Base-by-base conservation (phyloP, 2,888 invertebrate species). In the Eumerus sabulonum region DNA sequence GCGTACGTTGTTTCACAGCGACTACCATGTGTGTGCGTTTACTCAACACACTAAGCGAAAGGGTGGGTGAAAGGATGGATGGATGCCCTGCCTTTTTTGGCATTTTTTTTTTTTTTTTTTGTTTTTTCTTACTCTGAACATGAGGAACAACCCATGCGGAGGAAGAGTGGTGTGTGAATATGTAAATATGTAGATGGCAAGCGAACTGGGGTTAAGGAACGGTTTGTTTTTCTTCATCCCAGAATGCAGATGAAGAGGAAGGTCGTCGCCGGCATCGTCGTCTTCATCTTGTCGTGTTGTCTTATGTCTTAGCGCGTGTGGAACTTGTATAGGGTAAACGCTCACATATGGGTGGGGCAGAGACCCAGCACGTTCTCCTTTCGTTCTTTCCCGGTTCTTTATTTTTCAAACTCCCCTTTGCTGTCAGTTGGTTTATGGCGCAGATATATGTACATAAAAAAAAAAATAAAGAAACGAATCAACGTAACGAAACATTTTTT, bases 1-100 rank as follows among this genome's bases (percentile, higher is more conserved):
- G 74, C 67, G 62, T 63, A 36, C 54, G 16, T 51, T 13, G 18
- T 18, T 48, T 53, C 66, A 67, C 72, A 40, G 27, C 60, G 70
- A 38, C 57, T 14, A 38, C 50, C 51, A 72, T 57, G 59, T 36
- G 40, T 59, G 36, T 74, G 50, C 59, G 44, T 11, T 40, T 9
- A 9, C 40, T n/a, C 5, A 5, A 40, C 45, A 38, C 14, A 45
- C 44, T 68, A 63, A 40, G 19, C 50, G 64, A 79, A 79, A 79
- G 79, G 79, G 79, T 79, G 79, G 79, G 68, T 54, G 70, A 79
- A 79, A 74, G 79, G 79, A 79, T 79, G 79, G 47, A 73, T 57
- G 70, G 45, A 53, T 50, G 70, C 54, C 74, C 79, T 38, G 68
- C 74, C 68, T 63, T 67, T 63, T 60, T 67, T 16, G 40, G 40